phyloP scores from a whole-genome alignment of 2,797 vertebrate species.

The Nyctalus aviator region DNA sequence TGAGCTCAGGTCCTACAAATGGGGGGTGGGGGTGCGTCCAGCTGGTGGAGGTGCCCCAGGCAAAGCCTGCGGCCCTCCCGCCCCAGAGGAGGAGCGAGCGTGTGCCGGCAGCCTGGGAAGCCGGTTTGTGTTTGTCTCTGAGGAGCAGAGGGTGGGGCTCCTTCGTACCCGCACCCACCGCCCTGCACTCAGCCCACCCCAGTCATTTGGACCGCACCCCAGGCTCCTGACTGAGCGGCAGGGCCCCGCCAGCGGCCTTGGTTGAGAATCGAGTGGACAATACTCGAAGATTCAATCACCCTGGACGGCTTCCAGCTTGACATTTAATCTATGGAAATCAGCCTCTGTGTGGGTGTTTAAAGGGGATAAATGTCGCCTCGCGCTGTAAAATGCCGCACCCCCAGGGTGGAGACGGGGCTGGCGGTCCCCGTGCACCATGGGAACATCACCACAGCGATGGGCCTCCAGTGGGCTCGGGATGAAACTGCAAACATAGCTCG shows the following conservation, averaged over 20 bases:
- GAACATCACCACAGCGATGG: conserved; percentile 52
- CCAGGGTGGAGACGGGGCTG: conserved; percentile 69
- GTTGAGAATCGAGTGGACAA: neutral
- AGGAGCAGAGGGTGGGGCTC: neutral
- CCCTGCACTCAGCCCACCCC: neutral
- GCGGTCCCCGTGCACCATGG: conserved; percentile 34
- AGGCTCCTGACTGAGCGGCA: conserved; percentile 44
- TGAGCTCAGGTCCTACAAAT: conserved; percentile 74
- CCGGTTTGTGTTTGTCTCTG: conserved; percentile 25
- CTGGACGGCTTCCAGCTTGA: conserved; percentile 75
- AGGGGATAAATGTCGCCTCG: conserved; percentile 81
- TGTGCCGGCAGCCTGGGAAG: neutral
- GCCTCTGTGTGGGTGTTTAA: conserved; percentile 81
- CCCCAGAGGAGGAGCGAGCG: neutral
- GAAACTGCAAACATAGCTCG: neutral
- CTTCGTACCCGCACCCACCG: neutral
- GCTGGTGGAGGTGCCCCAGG: conserved; percentile 56
- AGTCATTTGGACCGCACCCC: neutral
- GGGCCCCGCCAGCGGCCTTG: conserved; percentile 23
- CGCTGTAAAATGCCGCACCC: conserved; percentile 78
- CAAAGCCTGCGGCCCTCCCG: conserved; percentile 37
- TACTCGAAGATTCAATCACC: conserved; percentile 62
- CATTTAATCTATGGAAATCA: conserved; percentile 85
- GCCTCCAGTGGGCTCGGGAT: neutral
- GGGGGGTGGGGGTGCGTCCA: conserved; percentile 21